These are phyloP conservation scores for Neosilurus hyrtlii DNA, from an alignment of 2,797 vertebrate species.

Conservation along the genomic window DNA sequence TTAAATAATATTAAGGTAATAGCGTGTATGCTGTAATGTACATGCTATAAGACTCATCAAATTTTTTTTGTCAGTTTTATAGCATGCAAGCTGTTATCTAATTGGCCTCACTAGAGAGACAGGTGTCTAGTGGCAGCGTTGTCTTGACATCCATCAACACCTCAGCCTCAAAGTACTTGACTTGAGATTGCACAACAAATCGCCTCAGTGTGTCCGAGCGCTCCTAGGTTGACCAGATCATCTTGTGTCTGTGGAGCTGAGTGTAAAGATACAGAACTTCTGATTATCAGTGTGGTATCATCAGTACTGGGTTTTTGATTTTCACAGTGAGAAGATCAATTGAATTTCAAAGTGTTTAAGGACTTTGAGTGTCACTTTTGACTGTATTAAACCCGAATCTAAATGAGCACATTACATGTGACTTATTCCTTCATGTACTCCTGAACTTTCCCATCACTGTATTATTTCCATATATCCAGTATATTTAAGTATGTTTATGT, in stretches of 20 bases:
- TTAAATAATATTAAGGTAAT: too few species aligned
- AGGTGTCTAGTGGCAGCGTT: too few species aligned
- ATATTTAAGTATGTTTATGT: too few species aligned
- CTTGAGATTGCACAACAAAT: too few species aligned
- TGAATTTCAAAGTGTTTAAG: not conserved
- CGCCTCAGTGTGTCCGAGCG: too few species aligned
- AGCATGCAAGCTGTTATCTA: not conserved
- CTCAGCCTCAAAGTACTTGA: not conserved
- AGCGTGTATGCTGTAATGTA: too few species aligned
- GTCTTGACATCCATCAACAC: not conserved
- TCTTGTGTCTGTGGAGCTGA: too few species aligned
- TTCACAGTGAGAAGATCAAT: not conserved
- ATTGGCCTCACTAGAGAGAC: too few species aligned
- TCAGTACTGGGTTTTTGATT: not conserved
- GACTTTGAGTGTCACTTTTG: not conserved
- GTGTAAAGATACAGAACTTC: not conserved
- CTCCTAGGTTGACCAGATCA: too few species aligned
- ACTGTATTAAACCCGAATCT: too few species aligned
- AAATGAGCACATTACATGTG: not conserved
- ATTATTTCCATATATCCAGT: not conserved
- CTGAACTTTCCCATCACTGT: not conserved
- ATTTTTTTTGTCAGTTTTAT: not conserved
- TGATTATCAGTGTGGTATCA: not conserved
- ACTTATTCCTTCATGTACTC: too few species aligned
- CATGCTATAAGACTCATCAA: too few species aligned